A percentile compares a stretch with the other conserved stretches of the same genome.
phyloP scores from a whole-genome alignment of 2,113 vertebrate genomes.

The Pseudorhombus dupliciocellatus region DNA sequence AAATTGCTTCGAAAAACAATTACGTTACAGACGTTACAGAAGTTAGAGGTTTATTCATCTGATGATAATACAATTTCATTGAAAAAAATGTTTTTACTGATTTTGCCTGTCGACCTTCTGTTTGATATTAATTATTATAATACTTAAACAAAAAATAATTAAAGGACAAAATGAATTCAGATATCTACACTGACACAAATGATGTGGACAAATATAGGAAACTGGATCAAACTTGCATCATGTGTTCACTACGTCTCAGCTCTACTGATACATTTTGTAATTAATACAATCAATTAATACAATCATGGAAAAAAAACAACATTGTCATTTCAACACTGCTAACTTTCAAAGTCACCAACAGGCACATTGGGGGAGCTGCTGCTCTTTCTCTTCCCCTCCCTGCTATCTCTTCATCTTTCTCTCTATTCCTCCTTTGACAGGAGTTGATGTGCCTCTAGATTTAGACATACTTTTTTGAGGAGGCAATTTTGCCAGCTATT shows the following conservation, averaged over 20 bases:
- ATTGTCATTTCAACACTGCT: constrained; percentile 14
- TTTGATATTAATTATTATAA: not conserved
- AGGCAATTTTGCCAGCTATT: constrained; percentile 81
- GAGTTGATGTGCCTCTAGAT: constrained; percentile 78
- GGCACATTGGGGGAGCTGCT: constrained; percentile 59
- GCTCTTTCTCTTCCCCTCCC: constrained; percentile 43
- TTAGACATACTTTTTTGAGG: constrained; percentile 81
- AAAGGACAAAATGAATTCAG: not conserved
- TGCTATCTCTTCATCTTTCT: constrained; percentile 66
- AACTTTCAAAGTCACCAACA: constrained; percentile 28
- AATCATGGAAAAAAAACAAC: not conserved
- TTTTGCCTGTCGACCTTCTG: too few species aligned
- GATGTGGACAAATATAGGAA: not conserved
- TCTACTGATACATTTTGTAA: not conserved
- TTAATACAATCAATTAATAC: constrained; percentile 10
- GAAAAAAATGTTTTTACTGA: too few species aligned
- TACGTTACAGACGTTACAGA: too few species aligned
- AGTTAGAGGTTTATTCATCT: too few species aligned
- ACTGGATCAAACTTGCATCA: not conserved
- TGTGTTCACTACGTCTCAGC: not conserved
- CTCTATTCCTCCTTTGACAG: constrained; percentile 69
- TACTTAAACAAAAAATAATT: not conserved
- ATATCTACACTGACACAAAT: not conserved
- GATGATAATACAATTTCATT: too few species aligned
- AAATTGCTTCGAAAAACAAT: not conserved